Conservation (phyloP, 1,140 invertebrate species). For the Pogonognathellus flavescens region DNA sequence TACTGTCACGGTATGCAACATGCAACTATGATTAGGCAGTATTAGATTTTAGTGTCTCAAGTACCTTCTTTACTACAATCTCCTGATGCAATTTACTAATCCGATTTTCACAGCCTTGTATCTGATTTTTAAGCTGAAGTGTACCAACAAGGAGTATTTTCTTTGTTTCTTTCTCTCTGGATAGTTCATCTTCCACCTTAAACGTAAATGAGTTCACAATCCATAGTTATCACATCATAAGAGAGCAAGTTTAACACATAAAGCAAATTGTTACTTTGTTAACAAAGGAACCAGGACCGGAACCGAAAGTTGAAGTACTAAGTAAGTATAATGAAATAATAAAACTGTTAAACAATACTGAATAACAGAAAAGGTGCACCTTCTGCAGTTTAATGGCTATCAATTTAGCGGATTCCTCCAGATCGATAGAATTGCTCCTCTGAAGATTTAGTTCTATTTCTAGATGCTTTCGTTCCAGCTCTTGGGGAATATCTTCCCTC, state of each 20-base stretch:
- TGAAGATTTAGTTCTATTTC: neutral
- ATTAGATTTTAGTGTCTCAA: too few relatives aligned
- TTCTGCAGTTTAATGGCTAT: constrained; percentile 48
- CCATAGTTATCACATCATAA: too few relatives aligned
- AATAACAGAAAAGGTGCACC: constrained; percentile 6
- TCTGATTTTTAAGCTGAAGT: constrained; percentile 52
- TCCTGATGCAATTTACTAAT: neutral
- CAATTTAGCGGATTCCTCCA: constrained; percentile 55
- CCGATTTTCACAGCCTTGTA: constrained; percentile 12
- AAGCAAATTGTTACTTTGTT: too few relatives aligned
- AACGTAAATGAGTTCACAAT: neutral
- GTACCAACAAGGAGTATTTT: constrained; percentile 48
- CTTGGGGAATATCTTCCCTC: neutral
- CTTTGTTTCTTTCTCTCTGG: constrained; percentile 53
- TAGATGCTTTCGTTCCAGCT: neutral
- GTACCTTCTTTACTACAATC: constrained; percentile 1
- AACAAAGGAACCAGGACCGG: too few relatives aligned
- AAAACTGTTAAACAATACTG: neutral
- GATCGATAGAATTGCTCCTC: neutral
- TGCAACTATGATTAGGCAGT: too few relatives aligned
- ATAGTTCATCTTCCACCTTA: constrained; percentile 53
- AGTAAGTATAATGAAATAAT: too few relatives aligned
- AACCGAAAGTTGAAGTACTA: too few relatives aligned
- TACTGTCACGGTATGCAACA: too few relatives aligned
- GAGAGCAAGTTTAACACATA: too few relatives aligned